A percentile compares a stretch with the other conserved stretches of the same genome.
phyloP scores from a whole-genome alignment of 2,888 invertebrate species.

The Seira sanloemensis region DNA sequence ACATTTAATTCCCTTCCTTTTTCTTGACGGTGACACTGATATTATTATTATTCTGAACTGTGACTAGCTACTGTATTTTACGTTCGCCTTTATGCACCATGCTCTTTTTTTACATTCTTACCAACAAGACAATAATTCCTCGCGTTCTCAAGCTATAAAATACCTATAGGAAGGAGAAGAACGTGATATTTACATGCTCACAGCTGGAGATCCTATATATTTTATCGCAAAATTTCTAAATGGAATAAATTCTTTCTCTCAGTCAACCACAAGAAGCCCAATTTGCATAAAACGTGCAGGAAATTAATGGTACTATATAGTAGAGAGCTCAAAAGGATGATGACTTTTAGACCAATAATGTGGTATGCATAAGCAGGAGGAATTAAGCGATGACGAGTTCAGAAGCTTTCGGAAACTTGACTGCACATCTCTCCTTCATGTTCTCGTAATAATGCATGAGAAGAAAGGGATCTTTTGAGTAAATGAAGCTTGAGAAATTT shows the following conservation, averaged over 20 bases:
- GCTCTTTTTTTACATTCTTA: neutral
- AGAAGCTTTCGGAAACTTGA: neutral
- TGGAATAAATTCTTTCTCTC: constrained; percentile 27
- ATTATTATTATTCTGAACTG: constrained; percentile 5
- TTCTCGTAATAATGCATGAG: constrained; percentile 19
- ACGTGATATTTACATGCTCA: constrained; percentile 28
- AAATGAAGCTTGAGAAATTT: constrained; percentile 53
- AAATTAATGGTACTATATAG: constrained; percentile 44
- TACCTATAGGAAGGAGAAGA: no score
- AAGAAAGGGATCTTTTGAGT: constrained; percentile 35
- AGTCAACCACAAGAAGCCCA: constrained; percentile 36
- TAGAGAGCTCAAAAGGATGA: constrained; percentile 16
- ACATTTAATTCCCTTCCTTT: neutral
- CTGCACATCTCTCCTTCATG: neutral
- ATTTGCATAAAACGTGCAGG: constrained; percentile 55
- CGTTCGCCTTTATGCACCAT: neutral
- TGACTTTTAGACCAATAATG: neutral
- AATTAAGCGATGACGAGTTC: neutral
- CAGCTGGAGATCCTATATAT: no score
- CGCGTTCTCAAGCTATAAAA: neutral
- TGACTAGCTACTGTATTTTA: constrained; percentile 25
- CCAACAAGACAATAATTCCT: neutral
- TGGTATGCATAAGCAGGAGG: constrained; percentile 24
- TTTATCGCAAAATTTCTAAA: neutral
- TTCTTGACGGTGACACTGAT: neutral